phyloP scores from a whole-genome alignment of 37 sponge, comb jelly and placozoan species.

The Haliclona indistincta region DNA sequence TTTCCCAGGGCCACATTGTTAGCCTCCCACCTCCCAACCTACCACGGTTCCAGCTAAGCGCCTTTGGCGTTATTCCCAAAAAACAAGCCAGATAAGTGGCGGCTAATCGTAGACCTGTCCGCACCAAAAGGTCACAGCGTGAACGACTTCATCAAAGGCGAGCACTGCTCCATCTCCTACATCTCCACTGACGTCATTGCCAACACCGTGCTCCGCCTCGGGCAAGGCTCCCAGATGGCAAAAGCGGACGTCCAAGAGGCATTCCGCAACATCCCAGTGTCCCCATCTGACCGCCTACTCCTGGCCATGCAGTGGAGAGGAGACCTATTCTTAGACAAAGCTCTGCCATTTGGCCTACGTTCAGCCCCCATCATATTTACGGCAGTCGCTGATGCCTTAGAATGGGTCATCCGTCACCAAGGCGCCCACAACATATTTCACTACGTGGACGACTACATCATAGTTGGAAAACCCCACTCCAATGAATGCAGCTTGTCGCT shows the following conservation, averaged over 20 bases:
- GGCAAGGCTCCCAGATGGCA: slow-evolving; percentile 1
- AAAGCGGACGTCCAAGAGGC: slow-evolving; percentile 27
- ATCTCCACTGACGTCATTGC: neutral
- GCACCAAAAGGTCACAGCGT: slow-evolving; percentile 21
- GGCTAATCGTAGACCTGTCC: slow-evolving; percentile 37
- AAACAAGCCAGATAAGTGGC: slow-evolving; percentile 24
- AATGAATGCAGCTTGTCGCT: neutral
- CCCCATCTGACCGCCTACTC: slow-evolving; percentile 12
- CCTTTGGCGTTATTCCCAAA: slow-evolving; percentile 37
- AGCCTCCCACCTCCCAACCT: neutral
- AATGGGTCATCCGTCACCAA: neutral
- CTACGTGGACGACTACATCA: slow-evolving; percentile 18
- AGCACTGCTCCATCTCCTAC: slow-evolving; percentile 2
- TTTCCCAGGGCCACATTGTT: neutral
- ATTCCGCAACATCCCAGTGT: slow-evolving; percentile 17
- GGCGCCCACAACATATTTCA: neutral
- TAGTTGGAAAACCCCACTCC: neutral
- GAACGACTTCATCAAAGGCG: slow-evolving; percentile 7
- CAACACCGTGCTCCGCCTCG: neutral
- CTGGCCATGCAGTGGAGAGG: slow-evolving; percentile 11
- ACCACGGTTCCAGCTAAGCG: slow-evolving; percentile 18
- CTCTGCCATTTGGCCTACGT: slow-evolving; percentile 16
- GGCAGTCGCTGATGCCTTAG: slow-evolving; percentile 13
- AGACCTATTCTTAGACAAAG: neutral
- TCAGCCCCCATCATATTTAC: slow-evolving; percentile 20